Evolutionary conservation across 2,888 invertebrate genomes (phyloP).

Genomic region (Erebia ligea): DNA sequence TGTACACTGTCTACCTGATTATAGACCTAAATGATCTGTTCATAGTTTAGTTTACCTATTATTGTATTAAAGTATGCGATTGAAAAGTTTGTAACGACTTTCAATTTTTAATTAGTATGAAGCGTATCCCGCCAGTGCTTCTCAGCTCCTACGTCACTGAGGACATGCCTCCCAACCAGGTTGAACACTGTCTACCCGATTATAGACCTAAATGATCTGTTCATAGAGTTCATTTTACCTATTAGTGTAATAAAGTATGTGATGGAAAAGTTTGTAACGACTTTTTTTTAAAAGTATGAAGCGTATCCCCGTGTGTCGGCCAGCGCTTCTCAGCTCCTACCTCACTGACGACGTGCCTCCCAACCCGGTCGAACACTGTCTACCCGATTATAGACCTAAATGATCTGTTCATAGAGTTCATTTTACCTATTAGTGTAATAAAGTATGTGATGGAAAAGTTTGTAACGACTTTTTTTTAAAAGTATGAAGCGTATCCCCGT

Average conservation of each 20-base stretch:
- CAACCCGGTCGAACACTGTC: constrained; percentile 59
- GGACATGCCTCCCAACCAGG: constrained; percentile 59
- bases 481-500: constrained; percentile 67
- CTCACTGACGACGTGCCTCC: constrained; percentile 74
- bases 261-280: not conserved
- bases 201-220: constrained; percentile 50
- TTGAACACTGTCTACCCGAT: constrained; percentile 63
- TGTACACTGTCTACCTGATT: constrained; percentile 66
- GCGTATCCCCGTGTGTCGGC: constrained; percentile 74
- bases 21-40: too few relatives aligned
- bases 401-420: constrained; percentile 20
- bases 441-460: not conserved
- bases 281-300: constrained; percentile 49
- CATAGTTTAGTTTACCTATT: constrained; percentile 20
- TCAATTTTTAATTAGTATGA: too few relatives aligned
- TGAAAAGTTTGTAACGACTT: too few relatives aligned
- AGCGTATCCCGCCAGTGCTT: constrained; percentile 83
- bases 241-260: constrained; percentile 7
- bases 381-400: constrained; percentile 61
- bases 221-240: constrained; percentile 11
- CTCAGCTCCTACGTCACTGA: constrained; percentile 84
- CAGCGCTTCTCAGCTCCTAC: constrained; percentile 85
- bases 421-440: constrained; percentile 11
- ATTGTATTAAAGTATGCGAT: not conserved
- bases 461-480: too few relatives aligned